Conservation (phyloP, 2,113 vertebrate genomes). For the Orcinus orca region DNA sequence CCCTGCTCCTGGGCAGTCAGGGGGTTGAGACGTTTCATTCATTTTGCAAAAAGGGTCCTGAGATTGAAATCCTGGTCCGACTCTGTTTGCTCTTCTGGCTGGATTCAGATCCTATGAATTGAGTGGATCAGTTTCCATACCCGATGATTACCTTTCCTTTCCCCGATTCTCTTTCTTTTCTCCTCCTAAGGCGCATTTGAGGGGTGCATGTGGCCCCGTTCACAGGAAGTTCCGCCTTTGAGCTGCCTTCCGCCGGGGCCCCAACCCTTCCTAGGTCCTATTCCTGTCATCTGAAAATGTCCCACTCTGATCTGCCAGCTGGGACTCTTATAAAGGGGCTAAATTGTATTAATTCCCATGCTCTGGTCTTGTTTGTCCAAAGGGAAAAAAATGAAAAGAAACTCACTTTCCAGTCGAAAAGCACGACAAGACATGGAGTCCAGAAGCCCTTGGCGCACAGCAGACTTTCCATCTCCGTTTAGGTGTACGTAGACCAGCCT, state of each 20-base stretch:
- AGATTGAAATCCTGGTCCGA: not conserved
- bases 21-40: not conserved
- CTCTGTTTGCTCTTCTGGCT: not conserved
- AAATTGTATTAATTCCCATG: slow-evolving; percentile 61
- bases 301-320: slow-evolving; percentile 28
- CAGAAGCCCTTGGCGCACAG: not conserved
- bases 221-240: not conserved
- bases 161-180: not conserved
- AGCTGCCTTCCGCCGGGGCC: not conserved
- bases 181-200: not conserved
- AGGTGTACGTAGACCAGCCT: not conserved
- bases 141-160: not conserved
- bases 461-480: not conserved
- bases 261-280: slow-evolving; percentile 4
- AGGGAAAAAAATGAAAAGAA: not conserved
- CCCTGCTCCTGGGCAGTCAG: not conserved
- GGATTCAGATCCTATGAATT: not conserved
- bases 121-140: not conserved
- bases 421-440: not conserved
- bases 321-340: slow-evolving; percentile 51
- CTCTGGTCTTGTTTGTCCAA: slow-evolving; percentile 51
- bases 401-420: slow-evolving; percentile 29
- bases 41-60: not conserved
- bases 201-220: fast-evolving
- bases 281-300: slow-evolving; percentile 63